These are phyloP conservation scores for human (Homo sapiens) DNA, from an alignment of 2,113 vertebrate species.

Conservation along the genomic window DNA sequence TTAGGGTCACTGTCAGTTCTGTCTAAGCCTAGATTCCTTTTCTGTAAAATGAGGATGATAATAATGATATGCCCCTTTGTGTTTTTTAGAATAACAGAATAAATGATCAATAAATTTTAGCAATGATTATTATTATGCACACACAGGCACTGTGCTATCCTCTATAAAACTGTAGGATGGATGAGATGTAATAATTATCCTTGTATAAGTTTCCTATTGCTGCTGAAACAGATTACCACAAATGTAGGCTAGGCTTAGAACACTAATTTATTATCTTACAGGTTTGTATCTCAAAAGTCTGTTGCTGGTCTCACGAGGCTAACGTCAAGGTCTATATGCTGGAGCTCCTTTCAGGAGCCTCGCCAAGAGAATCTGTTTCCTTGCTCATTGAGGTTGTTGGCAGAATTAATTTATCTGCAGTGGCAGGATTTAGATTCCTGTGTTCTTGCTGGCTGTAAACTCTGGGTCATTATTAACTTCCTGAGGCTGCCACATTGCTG, in stretches of 20 bases:
- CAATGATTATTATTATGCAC: not conserved
- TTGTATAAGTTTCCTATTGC: not conserved
- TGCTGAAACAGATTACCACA: not conserved
- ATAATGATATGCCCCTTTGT: not conserved
- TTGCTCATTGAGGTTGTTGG: not conserved
- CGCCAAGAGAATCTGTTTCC: not conserved
- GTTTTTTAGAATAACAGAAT: not conserved
- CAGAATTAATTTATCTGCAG: not conserved
- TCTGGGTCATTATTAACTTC: not conserved
- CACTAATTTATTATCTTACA: not conserved
- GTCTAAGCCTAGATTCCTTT: not conserved
- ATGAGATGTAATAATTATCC: not conserved
- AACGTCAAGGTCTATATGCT: not conserved
- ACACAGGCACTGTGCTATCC: not conserved
- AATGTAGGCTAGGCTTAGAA: not conserved
- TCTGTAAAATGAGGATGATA: not conserved
- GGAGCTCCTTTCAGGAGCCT: not conserved
- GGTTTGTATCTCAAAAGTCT: not conserved
- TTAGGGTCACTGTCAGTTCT: not conserved
- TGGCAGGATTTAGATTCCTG: not conserved
- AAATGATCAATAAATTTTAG: not conserved
- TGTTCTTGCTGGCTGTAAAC: not conserved
- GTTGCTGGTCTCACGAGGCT: not conserved
- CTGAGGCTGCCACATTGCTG: not conserved
- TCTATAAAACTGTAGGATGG: not conserved